Evolutionary conservation across 1,140 invertebrate genomes (phyloP).

Genomic region (Trypoxylus dichotomus): DNA sequence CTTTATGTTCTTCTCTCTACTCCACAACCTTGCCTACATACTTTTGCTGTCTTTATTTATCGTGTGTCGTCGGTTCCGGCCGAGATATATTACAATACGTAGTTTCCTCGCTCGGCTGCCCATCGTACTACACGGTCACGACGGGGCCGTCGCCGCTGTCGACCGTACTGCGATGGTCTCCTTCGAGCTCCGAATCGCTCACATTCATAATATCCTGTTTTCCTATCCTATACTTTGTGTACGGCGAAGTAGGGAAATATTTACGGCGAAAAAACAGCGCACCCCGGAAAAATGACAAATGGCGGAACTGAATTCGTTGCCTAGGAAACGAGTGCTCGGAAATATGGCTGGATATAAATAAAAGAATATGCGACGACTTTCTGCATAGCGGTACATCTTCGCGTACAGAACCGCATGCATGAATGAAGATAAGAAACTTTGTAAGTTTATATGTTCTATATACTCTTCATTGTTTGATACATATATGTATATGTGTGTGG

Average conservation of each 20-base stretch:
- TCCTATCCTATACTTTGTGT: constrained; percentile 39
- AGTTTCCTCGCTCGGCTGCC: constrained; percentile 4
- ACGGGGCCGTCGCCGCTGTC: background rate
- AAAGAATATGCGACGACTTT: constrained; percentile 39
- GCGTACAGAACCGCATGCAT: too few species aligned
- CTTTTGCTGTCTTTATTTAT: background rate
- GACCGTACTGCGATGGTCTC: background rate
- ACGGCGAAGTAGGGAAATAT: constrained; percentile 40
- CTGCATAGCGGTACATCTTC: constrained; percentile 37
- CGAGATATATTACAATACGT: constrained; percentile 11
- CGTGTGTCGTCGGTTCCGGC: constrained; percentile 23
- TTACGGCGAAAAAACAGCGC: constrained; percentile 38
- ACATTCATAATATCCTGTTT: background rate
- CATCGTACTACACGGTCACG: background rate
- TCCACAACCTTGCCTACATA: too few species aligned
- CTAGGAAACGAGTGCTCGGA: constrained; percentile 39
- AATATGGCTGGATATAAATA: constrained; percentile 47
- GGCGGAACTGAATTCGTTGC: constrained; percentile 43
- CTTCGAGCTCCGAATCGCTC: background rate
- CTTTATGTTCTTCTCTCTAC: too few species aligned
- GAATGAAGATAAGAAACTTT: too few species aligned
- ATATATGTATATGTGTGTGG: too few species aligned
- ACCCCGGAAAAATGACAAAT: constrained; percentile 44
- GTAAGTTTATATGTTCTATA: too few species aligned
- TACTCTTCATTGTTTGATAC: too few species aligned